Conservation (phyloP, 2,797 vertebrate genomes). For the Sebastes cheni region DNA sequence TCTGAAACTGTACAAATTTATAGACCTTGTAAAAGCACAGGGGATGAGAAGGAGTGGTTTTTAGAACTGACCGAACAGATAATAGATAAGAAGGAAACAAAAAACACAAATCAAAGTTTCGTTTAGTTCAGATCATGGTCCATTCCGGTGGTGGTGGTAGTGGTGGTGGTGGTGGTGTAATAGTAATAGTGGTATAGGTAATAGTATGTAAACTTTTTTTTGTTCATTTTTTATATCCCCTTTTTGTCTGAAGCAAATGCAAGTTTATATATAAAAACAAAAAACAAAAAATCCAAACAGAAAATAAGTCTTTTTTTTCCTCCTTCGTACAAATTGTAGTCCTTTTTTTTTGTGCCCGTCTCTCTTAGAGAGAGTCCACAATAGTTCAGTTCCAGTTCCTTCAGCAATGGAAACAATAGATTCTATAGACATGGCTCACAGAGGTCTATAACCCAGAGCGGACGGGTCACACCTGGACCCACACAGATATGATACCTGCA, state of each 20-base stretch:
- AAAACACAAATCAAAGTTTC: slow-evolving; percentile 58
- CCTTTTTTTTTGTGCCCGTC: slow-evolving; percentile 80
- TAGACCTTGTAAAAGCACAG: slow-evolving; percentile 44
- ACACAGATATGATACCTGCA: slow-evolving; percentile 26
- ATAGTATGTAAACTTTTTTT: slow-evolving; percentile 93
- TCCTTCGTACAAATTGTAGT: slow-evolving; percentile 78
- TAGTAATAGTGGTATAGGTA: slow-evolving; percentile 86
- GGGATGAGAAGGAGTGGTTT: slow-evolving; percentile 35
- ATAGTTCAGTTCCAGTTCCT: slow-evolving; percentile 77
- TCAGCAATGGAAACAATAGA: slow-evolving; percentile 33
- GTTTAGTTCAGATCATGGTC: slow-evolving; percentile 82
- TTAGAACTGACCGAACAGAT: slow-evolving; percentile 75
- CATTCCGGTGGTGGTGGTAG: slow-evolving; percentile 54
- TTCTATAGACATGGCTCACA: slow-evolving; percentile 35
- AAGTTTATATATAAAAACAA: slow-evolving; percentile 88
- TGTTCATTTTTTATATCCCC: slow-evolving; percentile 68
- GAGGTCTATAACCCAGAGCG: slow-evolving; percentile 1
- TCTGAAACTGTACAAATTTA: slow-evolving; percentile 21
- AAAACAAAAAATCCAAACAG: slow-evolving; percentile 57
- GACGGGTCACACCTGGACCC: slow-evolving; percentile 28
- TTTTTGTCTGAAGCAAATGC: slow-evolving; percentile 89
- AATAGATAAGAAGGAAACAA: slow-evolving; percentile 67
- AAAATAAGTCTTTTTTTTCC: slow-evolving; percentile 55
- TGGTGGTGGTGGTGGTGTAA: slow-evolving; percentile 71
- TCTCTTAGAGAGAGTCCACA: slow-evolving; percentile 78